Conservation (phyloP, 2,113 vertebrate genomes). For the Cyprinodon tularosa region DNA sequence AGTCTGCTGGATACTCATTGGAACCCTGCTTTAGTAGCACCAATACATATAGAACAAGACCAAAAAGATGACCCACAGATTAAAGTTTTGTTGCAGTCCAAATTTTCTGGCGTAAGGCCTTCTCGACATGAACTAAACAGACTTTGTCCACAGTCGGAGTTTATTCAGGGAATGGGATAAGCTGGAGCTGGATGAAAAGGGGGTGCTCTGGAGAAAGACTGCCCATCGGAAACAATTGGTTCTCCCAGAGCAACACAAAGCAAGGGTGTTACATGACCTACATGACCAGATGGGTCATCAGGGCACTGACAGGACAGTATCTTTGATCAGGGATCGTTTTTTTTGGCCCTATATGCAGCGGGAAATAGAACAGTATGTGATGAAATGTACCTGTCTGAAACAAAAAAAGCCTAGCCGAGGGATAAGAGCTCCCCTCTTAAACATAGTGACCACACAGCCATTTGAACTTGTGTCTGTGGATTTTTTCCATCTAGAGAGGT, state of each 20-base stretch:
- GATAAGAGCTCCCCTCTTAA: neutral
- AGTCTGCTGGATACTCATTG: neutral
- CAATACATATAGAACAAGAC: neutral
- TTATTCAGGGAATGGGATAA: slow-evolving; percentile 7
- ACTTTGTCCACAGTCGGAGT: neutral
- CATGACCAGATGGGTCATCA: neutral
- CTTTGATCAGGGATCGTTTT: neutral
- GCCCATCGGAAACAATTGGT: neutral
- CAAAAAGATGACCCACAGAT: neutral
- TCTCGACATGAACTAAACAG: neutral
- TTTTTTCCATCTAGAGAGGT: slow-evolving; percentile 7
- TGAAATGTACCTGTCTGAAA: neutral
- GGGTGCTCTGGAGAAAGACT: neutral
- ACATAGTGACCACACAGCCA: slow-evolving; percentile 12
- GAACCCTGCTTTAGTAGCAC: neutral
- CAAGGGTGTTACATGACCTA: neutral
- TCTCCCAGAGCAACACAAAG: neutral
- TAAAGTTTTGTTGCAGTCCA: neutral
- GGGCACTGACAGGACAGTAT: neutral
- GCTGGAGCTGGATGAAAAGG: neutral
- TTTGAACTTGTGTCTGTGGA: slow-evolving; percentile 16
- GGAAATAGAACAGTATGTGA: neutral
- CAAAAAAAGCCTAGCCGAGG: neutral
- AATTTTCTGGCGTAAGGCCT: neutral
- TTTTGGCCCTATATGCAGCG: neutral